A percentile compares a stretch with the other conserved stretches of the same genome.
These are phyloP conservation scores for Panulirus ornatus DNA, from an alignment of 1,140 invertebrate genomes.

Conservation along the genomic window DNA sequence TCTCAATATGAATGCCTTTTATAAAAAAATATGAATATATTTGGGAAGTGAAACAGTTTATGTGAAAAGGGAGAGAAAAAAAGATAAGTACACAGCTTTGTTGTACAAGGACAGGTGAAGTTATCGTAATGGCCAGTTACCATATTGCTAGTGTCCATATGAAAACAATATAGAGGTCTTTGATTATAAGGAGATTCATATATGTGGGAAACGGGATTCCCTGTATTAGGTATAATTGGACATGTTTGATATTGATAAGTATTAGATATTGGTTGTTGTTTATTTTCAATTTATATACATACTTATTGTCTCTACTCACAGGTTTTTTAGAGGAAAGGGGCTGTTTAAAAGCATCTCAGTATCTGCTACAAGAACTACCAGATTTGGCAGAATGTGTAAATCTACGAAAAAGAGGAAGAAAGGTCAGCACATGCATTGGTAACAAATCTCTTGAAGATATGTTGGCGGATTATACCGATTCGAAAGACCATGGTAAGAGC, in stretches of 20 bases:
- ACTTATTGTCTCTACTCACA: not conserved
- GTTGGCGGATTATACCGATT: slow-evolving; percentile 35
- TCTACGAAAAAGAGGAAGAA: slow-evolving; percentile 32
- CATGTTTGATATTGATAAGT: not conserved
- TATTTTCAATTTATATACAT: not conserved
- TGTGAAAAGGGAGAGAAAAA: no score
- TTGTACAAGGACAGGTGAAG: no score
- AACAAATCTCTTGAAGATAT: slow-evolving; percentile 53
- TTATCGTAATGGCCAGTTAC: no score
- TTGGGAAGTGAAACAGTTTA: no score
- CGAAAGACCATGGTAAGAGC: slow-evolving; percentile 41
- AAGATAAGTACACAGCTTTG: no score
- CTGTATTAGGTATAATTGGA: not conserved
- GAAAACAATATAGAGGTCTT: not conserved
- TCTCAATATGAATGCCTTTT: no score
- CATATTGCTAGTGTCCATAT: no score
- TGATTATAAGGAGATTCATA: not conserved
- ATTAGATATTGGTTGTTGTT: not conserved
- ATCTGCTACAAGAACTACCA: slow-evolving; percentile 38
- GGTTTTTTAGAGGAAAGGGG: slow-evolving; percentile 49
- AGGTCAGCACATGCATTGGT: slow-evolving; percentile 16
- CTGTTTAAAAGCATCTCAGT: slow-evolving; percentile 38
- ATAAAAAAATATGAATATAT: no score
- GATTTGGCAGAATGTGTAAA: slow-evolving; percentile 37
- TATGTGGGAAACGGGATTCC: not conserved